Conservation (phyloP, 2,113 vertebrate genomes). For the Sciurus niger region DNA sequence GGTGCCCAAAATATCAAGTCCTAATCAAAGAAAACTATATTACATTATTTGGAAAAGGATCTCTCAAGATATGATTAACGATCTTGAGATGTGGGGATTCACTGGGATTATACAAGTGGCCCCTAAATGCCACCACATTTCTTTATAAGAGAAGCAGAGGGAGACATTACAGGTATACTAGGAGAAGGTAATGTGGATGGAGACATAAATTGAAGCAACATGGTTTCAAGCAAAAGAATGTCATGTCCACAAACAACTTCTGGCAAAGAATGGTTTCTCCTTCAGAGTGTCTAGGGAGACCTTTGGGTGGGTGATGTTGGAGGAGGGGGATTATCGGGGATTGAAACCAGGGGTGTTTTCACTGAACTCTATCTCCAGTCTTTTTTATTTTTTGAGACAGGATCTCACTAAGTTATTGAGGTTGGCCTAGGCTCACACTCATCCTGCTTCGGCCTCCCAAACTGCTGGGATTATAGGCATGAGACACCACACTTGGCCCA, state of each 20-base stretch:
- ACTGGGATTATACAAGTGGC: not conserved
- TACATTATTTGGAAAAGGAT: not conserved
- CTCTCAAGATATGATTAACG: not conserved
- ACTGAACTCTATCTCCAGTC: too few species aligned
- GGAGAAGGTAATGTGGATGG: not conserved
- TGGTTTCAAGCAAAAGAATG: not conserved
- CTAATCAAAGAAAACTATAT: not conserved
- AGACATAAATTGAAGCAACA: not conserved
- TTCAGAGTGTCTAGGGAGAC: too few species aligned
- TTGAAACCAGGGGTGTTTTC: too few species aligned
- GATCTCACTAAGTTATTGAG: too few species aligned
- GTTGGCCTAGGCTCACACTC: too few species aligned
- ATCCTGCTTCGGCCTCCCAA: too few species aligned
- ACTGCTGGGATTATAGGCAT: too few species aligned
- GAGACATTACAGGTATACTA: not conserved
- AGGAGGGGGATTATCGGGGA: too few species aligned
- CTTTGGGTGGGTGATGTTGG: too few species aligned
- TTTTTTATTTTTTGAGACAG: too few species aligned
- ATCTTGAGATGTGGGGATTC: not conserved
- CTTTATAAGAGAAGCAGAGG: not conserved
- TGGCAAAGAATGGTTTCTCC: too few species aligned
- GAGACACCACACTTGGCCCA: not conserved
- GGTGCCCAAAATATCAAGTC: not conserved
- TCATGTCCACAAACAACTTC: too few species aligned
- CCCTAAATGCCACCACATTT: not conserved